A percentile compares a stretch with the other conserved stretches of the same genome.
Evolutionary conservation across 2,113 vertebrate genomes (phyloP).

Genomic region (Sebastes schlegelii): DNA sequence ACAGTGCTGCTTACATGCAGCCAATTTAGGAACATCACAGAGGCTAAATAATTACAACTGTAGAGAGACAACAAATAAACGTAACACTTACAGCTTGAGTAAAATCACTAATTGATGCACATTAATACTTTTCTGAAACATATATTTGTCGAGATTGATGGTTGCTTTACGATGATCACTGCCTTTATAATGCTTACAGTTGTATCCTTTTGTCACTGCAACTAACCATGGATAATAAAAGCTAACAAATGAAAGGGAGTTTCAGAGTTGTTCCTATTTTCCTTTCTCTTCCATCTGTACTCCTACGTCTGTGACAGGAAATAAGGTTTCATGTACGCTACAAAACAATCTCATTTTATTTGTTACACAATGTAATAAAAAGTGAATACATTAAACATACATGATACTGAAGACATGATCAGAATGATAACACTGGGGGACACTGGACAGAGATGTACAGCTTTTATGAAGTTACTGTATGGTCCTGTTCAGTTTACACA

Average conservation of each 20-base stretch:
- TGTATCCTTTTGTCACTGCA: not conserved
- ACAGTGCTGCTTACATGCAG: too few relatives aligned
- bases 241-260: too few relatives aligned
- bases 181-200: not conserved
- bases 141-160: not conserved
- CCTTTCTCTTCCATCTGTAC: too few relatives aligned
- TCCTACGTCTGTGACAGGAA: not conserved
- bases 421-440: not conserved
- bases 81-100: not conserved
- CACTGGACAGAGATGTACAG: not conserved
- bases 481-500: not conserved
- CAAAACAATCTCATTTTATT: not conserved
- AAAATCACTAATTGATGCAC: not conserved
- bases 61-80: not conserved
- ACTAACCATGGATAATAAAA: slow-evolving; percentile 11
- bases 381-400: slow-evolving; percentile 4
- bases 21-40: too few relatives aligned
- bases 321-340: too few relatives aligned
- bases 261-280: too few relatives aligned
- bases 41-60: too few relatives aligned
- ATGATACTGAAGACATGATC: not conserved
- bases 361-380: not conserved
- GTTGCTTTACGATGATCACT: not conserved
- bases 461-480: not conserved
- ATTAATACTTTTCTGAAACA: slow-evolving; percentile 4